Conservation (phyloP, 2,888 invertebrate genomes). For the Mylabris sibirica region DNA sequence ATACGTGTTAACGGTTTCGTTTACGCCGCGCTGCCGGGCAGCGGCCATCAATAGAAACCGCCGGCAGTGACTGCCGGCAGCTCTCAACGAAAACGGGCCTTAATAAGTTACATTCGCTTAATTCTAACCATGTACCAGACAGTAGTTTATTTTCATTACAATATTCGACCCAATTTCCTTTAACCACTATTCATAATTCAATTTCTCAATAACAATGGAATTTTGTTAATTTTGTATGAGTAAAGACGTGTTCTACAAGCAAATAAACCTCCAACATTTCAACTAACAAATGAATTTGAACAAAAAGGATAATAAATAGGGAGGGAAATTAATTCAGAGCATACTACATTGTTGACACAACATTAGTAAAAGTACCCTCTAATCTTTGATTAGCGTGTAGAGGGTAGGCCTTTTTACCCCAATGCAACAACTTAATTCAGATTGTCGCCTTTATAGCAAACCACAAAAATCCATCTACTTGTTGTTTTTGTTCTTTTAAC, state of each 20-base stretch:
- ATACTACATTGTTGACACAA: neutral
- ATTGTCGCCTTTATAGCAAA: neutral
- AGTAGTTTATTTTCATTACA: neutral
- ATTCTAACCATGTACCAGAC: neutral
- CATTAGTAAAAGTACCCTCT: neutral
- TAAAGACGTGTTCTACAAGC: neutral
- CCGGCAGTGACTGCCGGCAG: too few species aligned
- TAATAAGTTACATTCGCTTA: neutral
- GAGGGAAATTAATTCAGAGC: constrained; percentile 1
- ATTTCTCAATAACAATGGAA: neutral
- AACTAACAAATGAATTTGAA: neutral
- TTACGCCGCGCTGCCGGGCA: too few species aligned
- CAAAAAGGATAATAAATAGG: neutral
- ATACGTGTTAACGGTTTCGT: too few species aligned
- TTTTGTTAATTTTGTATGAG: neutral
- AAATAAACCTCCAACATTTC: neutral
- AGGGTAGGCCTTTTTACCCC: neutral
- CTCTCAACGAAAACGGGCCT: too few species aligned
- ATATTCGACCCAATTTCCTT: neutral
- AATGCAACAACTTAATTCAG: neutral
- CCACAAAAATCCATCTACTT: neutral
- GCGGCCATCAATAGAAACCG: too few species aligned
- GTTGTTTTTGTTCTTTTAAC: neutral
- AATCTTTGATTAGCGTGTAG: constrained; percentile 3
- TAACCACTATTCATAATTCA: neutral